These are phyloP conservation scores for Rhombomys opimus DNA, from an alignment of 2,113 vertebrate genomes.

Conservation along the genomic window DNA sequence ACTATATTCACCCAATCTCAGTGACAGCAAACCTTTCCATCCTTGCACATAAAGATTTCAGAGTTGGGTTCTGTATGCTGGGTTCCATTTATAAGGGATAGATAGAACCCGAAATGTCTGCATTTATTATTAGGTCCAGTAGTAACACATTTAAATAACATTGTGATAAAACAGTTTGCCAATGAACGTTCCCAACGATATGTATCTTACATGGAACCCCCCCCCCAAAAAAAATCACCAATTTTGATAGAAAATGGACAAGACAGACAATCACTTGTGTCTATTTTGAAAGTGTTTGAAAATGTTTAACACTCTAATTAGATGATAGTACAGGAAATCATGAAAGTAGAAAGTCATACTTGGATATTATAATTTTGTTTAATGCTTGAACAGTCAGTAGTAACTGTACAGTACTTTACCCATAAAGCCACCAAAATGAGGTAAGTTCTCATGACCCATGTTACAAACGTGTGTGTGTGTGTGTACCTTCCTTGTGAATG, in stretches of 20 bases:
- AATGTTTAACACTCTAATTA: conserved; percentile 60
- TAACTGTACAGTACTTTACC: conserved; percentile 41
- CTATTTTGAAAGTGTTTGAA: conserved; percentile 14
- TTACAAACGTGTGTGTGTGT: not conserved
- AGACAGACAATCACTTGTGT: conserved; percentile 41
- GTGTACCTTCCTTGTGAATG: not conserved
- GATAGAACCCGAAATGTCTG: not conserved
- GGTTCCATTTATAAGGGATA: conserved; percentile 38
- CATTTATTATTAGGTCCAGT: not conserved
- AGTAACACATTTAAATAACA: not conserved
- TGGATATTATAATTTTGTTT: conserved; percentile 46
- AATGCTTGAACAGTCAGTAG: not conserved
- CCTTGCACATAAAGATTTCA: conserved; percentile 41
- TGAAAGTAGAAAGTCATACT: conserved; percentile 46
- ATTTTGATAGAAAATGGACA: conserved; percentile 50
- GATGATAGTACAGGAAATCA: conserved; percentile 36
- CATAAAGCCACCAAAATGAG: conserved; percentile 32
- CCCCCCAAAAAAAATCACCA: not conserved
- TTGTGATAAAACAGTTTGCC: not conserved
- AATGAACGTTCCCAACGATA: conserved; percentile 36
- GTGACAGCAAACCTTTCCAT: conserved; percentile 44
- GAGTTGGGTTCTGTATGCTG: conserved; percentile 18
- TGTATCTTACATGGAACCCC: conserved; percentile 47
- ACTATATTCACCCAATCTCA: conserved; percentile 34
- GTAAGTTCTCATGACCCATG: not conserved